These are phyloP conservation scores for Natrix natrix DNA, from an alignment of 2,797 vertebrate genomes.

Conservation along the genomic window DNA sequence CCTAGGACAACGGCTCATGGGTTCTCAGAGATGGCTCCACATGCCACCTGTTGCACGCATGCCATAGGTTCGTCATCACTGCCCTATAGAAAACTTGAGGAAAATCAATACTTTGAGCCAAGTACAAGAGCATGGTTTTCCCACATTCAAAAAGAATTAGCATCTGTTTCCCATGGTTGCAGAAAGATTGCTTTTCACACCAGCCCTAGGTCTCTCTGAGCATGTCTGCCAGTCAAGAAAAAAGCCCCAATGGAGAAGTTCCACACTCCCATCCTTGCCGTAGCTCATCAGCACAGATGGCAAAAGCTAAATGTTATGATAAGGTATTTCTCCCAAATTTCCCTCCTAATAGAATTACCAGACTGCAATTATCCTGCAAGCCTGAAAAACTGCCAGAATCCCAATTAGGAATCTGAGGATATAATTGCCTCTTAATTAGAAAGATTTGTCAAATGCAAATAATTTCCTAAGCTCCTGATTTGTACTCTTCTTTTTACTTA, in stretches of 20 bases:
- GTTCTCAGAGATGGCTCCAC: too few species aligned
- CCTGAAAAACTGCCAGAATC: slow-evolving; percentile 73
- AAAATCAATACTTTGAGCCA: background rate
- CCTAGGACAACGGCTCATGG: too few species aligned
- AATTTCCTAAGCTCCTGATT: slow-evolving; percentile 61
- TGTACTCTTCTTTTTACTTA: slow-evolving; percentile 13
- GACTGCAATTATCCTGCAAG: slow-evolving; percentile 73
- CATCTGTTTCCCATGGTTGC: background rate
- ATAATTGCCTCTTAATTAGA: slow-evolving; percentile 77
- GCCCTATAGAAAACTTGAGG: background rate
- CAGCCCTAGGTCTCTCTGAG: background rate
- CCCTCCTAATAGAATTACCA: slow-evolving; percentile 68
- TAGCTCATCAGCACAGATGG: slow-evolving; percentile 52
- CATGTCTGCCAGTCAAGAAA: background rate
- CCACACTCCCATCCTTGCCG: slow-evolving; percentile 41
- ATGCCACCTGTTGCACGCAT: too few species aligned
- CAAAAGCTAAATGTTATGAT: slow-evolving; percentile 70
- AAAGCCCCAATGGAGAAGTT: background rate
- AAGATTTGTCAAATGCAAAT: slow-evolving; percentile 73
- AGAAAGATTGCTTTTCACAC: background rate
- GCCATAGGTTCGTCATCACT: too few species aligned
- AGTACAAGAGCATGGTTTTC: background rate
- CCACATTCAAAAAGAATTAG: background rate
- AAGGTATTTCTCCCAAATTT: slow-evolving; percentile 67
- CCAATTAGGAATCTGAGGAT: slow-evolving; percentile 72